Evolutionary conservation across 2,888 invertebrate genomes (phyloP), one percentile per base, ranked within the genome.

Genomic region (Tipula vernalis): DNA sequence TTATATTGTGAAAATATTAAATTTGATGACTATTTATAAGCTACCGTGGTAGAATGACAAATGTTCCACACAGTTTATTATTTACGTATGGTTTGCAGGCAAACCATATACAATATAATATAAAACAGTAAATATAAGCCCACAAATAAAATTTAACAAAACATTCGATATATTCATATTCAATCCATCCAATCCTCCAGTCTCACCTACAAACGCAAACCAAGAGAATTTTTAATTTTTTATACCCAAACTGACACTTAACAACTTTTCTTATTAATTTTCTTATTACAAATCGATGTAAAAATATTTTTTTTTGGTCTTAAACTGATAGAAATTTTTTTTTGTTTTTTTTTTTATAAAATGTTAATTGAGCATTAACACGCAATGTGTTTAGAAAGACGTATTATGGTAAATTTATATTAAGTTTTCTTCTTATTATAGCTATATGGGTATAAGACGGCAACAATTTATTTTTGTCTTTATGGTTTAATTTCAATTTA

Each of bases 271-370:
- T 71, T 71, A 71, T 71, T 71, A 71, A 71, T 71, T 71, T 71
- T 71, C 71, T 71, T 71, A 71, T 71, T 71, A 71, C 71, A 71
- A 71, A 71, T 71, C 71, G 71, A 71, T 71, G 71, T 71, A 71
- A 28, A 10, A 71, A 71, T 28, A 71, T 10, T 28, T 71, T 71
- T 71, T 71, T 28, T 71, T 71, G 28, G 71, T 71, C 28, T 71
- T 71, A 28, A 71, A 71, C 71, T 71, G 71, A 71, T 71, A 28
- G 71, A 71, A 57, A 57, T 57, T 57, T 57, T n/a, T n/a, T n/a
- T n/a, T n/a, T n/a, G n/a, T 71, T 10, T 71, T 71, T 71, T 71
- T n/a, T 15, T 57, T 57, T 15, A 28, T 71, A 71, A 71, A 71
- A 71, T 71, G 71, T 71, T 71, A 71, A 71, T 71, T 71, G 71